Conservation (phyloP, 2,797 vertebrate genomes). For the Loris lydekkerianus region DNA sequence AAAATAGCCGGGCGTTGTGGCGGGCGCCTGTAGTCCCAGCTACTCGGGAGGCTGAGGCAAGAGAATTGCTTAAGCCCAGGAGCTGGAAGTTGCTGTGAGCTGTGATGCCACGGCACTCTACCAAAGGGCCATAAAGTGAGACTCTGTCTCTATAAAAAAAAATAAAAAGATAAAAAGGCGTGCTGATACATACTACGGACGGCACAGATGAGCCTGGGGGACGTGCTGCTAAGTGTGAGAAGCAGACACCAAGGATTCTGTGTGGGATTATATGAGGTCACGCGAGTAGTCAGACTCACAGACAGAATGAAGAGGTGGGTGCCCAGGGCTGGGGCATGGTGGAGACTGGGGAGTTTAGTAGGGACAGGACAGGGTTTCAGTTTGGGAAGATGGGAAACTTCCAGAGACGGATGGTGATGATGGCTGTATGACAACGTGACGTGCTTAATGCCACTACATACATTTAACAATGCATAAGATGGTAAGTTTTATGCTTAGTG, state of each 20-base stretch:
- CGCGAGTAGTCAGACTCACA: background rate
- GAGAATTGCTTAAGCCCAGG: no score
- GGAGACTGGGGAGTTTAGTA: background rate
- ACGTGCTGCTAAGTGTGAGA: background rate
- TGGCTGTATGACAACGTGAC: accelerated
- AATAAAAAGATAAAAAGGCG: background rate
- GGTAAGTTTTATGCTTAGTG: background rate
- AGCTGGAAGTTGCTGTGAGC: no score
- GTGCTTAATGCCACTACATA: no score
- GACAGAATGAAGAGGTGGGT: background rate
- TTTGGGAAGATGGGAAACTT: background rate
- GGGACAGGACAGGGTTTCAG: background rate
- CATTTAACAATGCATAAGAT: background rate
- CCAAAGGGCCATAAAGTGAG: no score
- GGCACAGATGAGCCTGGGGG: background rate
- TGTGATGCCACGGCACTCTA: no score
- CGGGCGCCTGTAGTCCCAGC: no score
- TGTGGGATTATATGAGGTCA: background rate
- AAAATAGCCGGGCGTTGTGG: no score
- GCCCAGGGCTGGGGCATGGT: no score
- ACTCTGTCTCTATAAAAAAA: no score
- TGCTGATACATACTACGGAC: background rate
- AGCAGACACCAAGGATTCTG: background rate
- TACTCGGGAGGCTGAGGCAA: no score
- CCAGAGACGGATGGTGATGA: background rate